These are phyloP conservation scores for Anthophora plumipes DNA, from an alignment of 2,888 invertebrate species.

Conservation along the genomic window DNA sequence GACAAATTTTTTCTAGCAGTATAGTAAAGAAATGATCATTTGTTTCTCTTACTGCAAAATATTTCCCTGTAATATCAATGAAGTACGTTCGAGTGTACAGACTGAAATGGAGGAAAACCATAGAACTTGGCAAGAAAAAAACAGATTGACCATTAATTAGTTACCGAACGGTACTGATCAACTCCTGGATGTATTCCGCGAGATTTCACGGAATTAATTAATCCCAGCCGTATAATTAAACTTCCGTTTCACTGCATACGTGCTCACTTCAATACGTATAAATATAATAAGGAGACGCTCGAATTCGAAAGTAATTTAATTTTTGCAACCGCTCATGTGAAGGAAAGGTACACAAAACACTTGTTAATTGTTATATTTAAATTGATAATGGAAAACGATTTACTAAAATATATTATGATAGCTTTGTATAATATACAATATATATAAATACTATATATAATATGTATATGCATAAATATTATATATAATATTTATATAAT, in stretches of 20 bases:
- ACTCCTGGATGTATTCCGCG: conserved; percentile 43
- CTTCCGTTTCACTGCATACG: conserved; percentile 50
- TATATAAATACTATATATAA: background rate
- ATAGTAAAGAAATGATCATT: background rate
- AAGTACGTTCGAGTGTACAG: background rate
- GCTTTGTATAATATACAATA: background rate
- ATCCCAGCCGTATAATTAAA: conserved; percentile 59
- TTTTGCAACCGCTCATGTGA: background rate
- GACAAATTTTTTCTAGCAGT: background rate
- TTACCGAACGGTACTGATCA: conserved; percentile 51
- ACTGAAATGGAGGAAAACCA: background rate
- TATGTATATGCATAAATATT: too few species aligned
- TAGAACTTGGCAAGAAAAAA: conserved; percentile 26
- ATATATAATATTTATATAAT: too few species aligned
- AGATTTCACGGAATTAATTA: conserved; percentile 61
- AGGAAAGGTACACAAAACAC: background rate
- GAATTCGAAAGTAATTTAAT: conserved; percentile 36
- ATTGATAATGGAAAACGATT: background rate
- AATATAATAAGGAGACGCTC: conserved; percentile 43
- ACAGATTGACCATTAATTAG: conserved; percentile 62
- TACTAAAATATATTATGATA: too few species aligned
- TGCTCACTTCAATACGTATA: conserved; percentile 44
- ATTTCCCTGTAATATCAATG: background rate
- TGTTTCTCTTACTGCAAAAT: background rate
- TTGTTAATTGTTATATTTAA: background rate